Evolutionary conservation across 2,888 invertebrate genomes (phyloP), one percentile per base, ranked within the genome.

Genomic region (Camptogramma bilineatum): DNA sequence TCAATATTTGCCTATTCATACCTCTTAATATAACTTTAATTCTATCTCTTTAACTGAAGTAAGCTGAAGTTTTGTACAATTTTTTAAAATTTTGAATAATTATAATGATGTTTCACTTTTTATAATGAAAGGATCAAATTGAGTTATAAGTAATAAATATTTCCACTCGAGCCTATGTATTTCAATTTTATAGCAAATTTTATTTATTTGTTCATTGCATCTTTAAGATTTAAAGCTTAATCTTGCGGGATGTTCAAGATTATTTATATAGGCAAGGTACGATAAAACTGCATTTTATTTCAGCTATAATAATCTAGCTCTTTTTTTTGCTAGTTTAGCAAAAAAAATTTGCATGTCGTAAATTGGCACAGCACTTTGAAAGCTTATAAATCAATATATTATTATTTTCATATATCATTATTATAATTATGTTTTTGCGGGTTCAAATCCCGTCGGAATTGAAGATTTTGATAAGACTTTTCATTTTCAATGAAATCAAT

Each of bases 341-440:
- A 81, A 13, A 81, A 81, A 82, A 83, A 83, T 83, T 84, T 81
- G 83, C 78, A 74, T 72, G 75, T 79, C 82, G 77, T 86, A 85
- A 86, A 85, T 79, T 73, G 71, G 69, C 54, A 77, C 75, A 70
- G 73, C 75, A 76, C 75, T 73, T 73, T 57, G 60, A 65, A 68
- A 72, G 72, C 62, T 68, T 73, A 71, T 73, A 28, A 71, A 74
- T n/a, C n/a, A n/a, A n/a, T n/a, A n/a, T n/a, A n/a, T n/a, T n/a
- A n/a, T n/a, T n/a, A n/a, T n/a, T n/a, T n/a, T n/a, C n/a, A n/a
- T n/a, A n/a, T n/a, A n/a, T n/a, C n/a, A n/a, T n/a, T n/a, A n/a
- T n/a, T n/a, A n/a, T n/a, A n/a, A n/a, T n/a, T n/a, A n/a, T n/a
- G n/a, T n/a, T n/a, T n/a, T n/a, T n/a, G n/a, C n/a, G n/a, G n/a